phyloP scores from a whole-genome alignment of 1,140 invertebrate species.

The Meteorus sp. region DNA sequence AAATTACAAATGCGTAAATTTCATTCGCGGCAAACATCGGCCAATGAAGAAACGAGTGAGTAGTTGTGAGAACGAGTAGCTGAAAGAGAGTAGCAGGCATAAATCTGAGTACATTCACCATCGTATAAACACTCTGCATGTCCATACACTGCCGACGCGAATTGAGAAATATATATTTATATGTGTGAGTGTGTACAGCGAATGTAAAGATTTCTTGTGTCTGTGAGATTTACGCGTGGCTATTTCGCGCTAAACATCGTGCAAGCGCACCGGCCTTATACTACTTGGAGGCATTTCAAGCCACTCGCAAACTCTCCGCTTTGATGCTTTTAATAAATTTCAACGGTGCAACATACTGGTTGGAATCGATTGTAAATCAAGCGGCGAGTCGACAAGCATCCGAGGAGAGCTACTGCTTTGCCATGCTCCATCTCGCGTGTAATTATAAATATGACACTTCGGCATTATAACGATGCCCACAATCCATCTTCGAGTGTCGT shows the following conservation, averaged over 20 bases:
- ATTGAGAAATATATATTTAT: background rate
- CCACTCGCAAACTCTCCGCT: slow-evolving; percentile 23
- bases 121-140: background rate
- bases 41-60: too few relatives aligned
- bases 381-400: slow-evolving; percentile 22
- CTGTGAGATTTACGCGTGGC: slow-evolving; percentile 31
- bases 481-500: slow-evolving; percentile 14
- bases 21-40: slow-evolving; percentile 9
- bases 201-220: slow-evolving; percentile 7
- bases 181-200: background rate
- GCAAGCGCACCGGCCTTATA: background rate
- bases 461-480: slow-evolving; percentile 26
- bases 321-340: slow-evolving; percentile 36
- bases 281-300: slow-evolving; percentile 31
- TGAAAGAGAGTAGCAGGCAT: background rate
- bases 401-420: slow-evolving; percentile 1
- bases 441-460: slow-evolving; percentile 34
- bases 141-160: background rate
- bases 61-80: too few relatives aligned
- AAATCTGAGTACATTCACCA: background rate
- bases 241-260: slow-evolving; percentile 32
- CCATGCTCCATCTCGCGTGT: slow-evolving; percentile 22
- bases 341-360: slow-evolving; percentile 31
- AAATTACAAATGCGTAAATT: slow-evolving; percentile 33
- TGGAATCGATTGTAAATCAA: slow-evolving; percentile 34